Conservation (phyloP, 2,797 vertebrate species). For the Emys orbicularis region DNA sequence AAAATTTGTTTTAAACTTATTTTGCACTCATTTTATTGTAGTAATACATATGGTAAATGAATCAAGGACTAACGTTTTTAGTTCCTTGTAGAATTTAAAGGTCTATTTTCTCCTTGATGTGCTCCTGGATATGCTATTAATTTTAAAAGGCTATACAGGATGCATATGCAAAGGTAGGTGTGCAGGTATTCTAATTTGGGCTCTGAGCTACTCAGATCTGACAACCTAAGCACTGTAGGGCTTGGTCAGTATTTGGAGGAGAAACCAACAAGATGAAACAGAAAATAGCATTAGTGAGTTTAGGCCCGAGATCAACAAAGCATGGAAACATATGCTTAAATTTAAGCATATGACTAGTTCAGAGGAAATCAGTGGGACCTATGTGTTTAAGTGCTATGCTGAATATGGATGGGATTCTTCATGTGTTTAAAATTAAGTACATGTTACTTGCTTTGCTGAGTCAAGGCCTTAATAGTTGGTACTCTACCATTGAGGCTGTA, state of each 20-base stretch:
- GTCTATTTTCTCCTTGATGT: conserved; percentile 47
- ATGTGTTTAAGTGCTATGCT: rapidly evolving
- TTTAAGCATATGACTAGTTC: not conserved
- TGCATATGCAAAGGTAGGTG: not conserved
- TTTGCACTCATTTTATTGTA: not conserved
- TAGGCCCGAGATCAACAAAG: not conserved
- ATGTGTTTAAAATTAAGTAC: not conserved
- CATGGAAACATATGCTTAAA: not conserved
- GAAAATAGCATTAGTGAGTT: not conserved
- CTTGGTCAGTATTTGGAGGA: rapidly evolving
- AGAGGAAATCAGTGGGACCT: not conserved
- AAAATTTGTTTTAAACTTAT: not conserved
- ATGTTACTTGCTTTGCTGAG: not conserved
- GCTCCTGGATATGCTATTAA: not conserved
- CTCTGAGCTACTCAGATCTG: not conserved
- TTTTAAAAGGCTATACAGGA: not conserved
- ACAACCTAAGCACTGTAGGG: not conserved
- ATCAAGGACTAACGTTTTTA: conserved; percentile 20
- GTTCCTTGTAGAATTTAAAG: not conserved
- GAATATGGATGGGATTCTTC: not conserved
- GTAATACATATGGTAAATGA: not conserved
- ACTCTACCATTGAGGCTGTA: not conserved
- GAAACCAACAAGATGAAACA: not conserved
- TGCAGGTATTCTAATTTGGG: not conserved
- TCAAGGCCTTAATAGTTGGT: not conserved